A percentile compares a stretch with the other conserved stretches of the same genome.
Evolutionary conservation across 1,140 invertebrate species (phyloP).

Genomic region (Hyposmocoma kahamanoa): DNA sequence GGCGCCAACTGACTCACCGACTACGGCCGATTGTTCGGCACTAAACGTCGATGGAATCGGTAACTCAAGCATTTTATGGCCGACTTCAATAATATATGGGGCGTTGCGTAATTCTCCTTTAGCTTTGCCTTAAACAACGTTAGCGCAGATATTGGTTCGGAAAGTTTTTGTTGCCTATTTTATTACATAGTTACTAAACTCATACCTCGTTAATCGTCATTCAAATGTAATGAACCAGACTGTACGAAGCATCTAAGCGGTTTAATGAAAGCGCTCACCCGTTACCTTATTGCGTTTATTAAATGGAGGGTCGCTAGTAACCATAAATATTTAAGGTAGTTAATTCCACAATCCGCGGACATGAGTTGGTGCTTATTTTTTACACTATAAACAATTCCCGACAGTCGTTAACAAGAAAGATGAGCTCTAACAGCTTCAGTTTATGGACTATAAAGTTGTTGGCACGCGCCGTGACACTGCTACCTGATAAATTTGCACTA

Average conservation of each 20-base stretch:
- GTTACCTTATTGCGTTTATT: too few relatives aligned
- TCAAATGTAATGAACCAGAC: too few relatives aligned
- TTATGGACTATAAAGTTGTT: slow-evolving; percentile 63
- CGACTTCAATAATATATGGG: slow-evolving; percentile 59
- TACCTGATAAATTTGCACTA: slow-evolving; percentile 43
- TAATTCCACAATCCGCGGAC: slow-evolving; percentile 35
- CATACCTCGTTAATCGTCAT: too few relatives aligned
- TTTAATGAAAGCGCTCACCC: too few relatives aligned
- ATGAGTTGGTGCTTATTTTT: slow-evolving; percentile 41
- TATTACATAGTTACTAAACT: too few relatives aligned
- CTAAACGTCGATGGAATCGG: slow-evolving; percentile 59
- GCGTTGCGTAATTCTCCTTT: slow-evolving; percentile 50
- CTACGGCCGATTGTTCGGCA: slow-evolving; percentile 52
- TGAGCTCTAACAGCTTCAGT: slow-evolving; percentile 58
- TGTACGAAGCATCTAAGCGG: too few relatives aligned
- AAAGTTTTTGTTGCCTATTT: slow-evolving; percentile 6
- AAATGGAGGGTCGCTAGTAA: slow-evolving; percentile 13
- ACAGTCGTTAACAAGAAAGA: slow-evolving; percentile 66
- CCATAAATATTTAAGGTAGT: slow-evolving; percentile 53
- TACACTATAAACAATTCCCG: slow-evolving; percentile 63
- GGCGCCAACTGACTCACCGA: slow-evolving; percentile 56
- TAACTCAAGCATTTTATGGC: slow-evolving; percentile 61
- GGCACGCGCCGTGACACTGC: slow-evolving; percentile 38
- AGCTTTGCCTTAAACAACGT: slow-evolving; percentile 34
- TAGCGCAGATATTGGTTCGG: slow-evolving; percentile 30